A percentile compares a stretch with the other conserved stretches of the same genome.
Evolutionary conservation across 1,140 invertebrate genomes (phyloP).

Genomic region (Elysia chlorotica): DNA sequence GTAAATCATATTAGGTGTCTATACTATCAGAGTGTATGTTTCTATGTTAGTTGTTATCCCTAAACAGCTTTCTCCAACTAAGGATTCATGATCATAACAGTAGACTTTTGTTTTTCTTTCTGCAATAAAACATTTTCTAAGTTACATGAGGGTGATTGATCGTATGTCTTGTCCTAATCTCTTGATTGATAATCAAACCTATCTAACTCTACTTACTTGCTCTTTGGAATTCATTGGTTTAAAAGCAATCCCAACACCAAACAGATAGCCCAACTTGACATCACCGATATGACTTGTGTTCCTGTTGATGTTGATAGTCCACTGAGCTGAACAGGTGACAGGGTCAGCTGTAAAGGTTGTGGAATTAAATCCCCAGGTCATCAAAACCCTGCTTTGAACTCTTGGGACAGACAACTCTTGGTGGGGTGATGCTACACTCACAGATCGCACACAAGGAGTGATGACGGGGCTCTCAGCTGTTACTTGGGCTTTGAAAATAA

Average conservation of each 20-base stretch:
- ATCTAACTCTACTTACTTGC: conserved; percentile 18
- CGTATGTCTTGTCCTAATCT: no score
- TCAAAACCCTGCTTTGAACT: conserved; percentile 44
- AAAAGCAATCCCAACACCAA: conserved; percentile 50
- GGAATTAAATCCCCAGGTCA: conserved; percentile 55
- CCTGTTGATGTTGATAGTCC: conserved; percentile 50
- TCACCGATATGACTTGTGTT: conserved; percentile 50
- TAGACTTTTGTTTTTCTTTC: neutral
- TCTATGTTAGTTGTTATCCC: neutral
- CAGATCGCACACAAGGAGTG: conserved; percentile 44
- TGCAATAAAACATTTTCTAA: no score
- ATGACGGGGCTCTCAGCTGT: conserved; percentile 34
- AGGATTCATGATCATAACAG: neutral
- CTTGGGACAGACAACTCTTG: conserved; percentile 15
- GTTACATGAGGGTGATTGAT: no score
- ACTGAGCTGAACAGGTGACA: conserved; percentile 34
- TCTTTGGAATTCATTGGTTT: conserved; percentile 45
- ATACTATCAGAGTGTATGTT: no score
- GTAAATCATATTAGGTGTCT: neutral
- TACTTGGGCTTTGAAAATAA: conserved; percentile 38
- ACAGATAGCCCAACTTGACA: conserved; percentile 47
- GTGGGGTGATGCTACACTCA: no score
- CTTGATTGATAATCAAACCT: neutral
- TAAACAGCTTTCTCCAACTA: neutral
- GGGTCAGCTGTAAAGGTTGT: conserved; percentile 52